Evolutionary conservation across 2,888 invertebrate species (phyloP).

Genomic region (Agrotis segetum): DNA sequence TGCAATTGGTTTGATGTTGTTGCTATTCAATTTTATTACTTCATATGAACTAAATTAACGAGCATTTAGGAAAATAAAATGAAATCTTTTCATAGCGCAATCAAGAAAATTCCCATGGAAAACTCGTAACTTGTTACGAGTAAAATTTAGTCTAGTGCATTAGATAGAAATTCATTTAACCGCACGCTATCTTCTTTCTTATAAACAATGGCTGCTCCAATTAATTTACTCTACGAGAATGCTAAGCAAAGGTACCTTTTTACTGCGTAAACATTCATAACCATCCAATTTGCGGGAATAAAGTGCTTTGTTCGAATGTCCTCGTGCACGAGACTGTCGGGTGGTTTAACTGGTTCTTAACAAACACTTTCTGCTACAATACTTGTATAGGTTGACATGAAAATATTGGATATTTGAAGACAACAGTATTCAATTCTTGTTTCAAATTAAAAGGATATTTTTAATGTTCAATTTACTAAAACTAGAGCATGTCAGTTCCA

Average conservation of each 20-base stretch:
- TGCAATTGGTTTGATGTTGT: not conserved
- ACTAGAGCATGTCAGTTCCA: no score
- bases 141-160: not conserved
- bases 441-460: not conserved
- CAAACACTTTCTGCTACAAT: conserved; percentile 5
- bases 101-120: not conserved
- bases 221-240: conserved; percentile 35
- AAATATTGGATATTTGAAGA: not conserved
- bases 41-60: not conserved
- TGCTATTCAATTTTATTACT: not conserved
- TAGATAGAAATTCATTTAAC: not conserved
- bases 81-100: not conserved
- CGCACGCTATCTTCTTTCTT: not conserved
- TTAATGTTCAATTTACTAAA: not conserved
- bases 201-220: conserved; percentile 24
- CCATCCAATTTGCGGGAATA: conserved; percentile 40
- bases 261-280: conserved; percentile 46
- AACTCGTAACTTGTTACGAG: not conserved
- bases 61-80: not conserved
- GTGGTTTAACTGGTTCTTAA: conserved; percentile 26
- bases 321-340: conserved; percentile 40
- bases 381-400: not conserved
- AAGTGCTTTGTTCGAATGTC: conserved; percentile 54
- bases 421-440: not conserved
- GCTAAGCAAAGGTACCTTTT: conserved; percentile 30